phyloP scores from a whole-genome alignment of 2,888 invertebrate genomes.

The Acleris emargana region DNA sequence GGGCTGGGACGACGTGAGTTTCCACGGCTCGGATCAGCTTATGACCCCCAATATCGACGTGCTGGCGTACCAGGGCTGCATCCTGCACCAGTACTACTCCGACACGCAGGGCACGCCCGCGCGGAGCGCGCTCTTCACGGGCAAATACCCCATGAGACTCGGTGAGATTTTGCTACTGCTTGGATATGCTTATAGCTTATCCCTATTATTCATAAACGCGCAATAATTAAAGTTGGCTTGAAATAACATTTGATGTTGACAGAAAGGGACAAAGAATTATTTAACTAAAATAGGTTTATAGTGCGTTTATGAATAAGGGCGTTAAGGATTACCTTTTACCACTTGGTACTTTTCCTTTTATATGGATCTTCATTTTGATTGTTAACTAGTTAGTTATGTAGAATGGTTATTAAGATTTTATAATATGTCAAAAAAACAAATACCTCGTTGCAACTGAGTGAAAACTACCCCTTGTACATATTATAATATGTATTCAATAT shows the following conservation, averaged over 20 bases:
- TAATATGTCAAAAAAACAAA: too few species aligned
- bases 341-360: too few species aligned
- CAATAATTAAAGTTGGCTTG: background rate
- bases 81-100: slow-evolving; percentile 91
- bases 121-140: slow-evolving; percentile 89
- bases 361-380: too few species aligned
- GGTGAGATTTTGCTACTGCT: slow-evolving; percentile 69
- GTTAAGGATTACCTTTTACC: too few species aligned
- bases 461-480: too few species aligned
- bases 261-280: too few species aligned
- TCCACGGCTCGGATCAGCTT: slow-evolving; percentile 92
- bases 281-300: too few species aligned
- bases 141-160: slow-evolving; percentile 91
- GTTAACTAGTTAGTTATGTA: too few species aligned
- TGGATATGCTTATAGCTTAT: slow-evolving; percentile 13
- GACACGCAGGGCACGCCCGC: slow-evolving; percentile 91
- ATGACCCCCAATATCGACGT: slow-evolving; percentile 94
- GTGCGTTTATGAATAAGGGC: too few species aligned
- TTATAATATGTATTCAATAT: too few species aligned
- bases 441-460: too few species aligned
- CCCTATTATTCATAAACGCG: background rate
- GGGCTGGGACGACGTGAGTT: slow-evolving; percentile 95
- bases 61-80: slow-evolving; percentile 90
- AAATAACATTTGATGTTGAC: slow-evolving; percentile 1
- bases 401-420: too few species aligned